These are phyloP conservation scores for Siderastrea siderea DNA, from an alignment of 92 coral and sea anemone species.

Conservation along the genomic window DNA sequence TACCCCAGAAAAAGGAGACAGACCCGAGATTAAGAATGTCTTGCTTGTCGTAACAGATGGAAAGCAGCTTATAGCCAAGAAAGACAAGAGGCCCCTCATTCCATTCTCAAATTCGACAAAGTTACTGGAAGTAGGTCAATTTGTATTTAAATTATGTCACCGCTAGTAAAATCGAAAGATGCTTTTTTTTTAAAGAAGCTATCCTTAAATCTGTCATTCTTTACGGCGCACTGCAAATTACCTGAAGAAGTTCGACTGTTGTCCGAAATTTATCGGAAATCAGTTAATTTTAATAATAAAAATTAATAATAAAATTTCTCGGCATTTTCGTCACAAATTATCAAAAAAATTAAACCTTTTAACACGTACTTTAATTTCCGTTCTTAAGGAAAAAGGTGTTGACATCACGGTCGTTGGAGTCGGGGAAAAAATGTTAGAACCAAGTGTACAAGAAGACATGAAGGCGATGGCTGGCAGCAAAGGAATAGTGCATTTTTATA, in stretches of 20 bases:
- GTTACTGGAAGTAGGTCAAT: not conserved
- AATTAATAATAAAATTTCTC: no score
- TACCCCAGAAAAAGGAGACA: not conserved
- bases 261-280: no score
- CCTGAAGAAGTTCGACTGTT: no score
- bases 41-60: slow-evolving; percentile 11
- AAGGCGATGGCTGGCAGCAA: not conserved
- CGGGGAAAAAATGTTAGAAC: not conserved
- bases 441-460: not conserved
- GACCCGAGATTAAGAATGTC: not conserved
- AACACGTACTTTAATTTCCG: no score
- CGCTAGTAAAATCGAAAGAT: no score
- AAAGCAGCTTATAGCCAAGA: not conserved
- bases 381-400: not conserved
- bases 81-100: not conserved
- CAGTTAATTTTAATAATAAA: no score
- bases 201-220: not conserved
- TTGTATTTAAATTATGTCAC: no score
- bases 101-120: not conserved
- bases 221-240: not conserved
- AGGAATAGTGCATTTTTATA: not conserved
- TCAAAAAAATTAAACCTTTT: no score
- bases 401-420: not conserved
- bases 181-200: no score
- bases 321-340: no score